These are phyloP conservation scores for Aulostomus chinensis DNA, from an alignment of 2,797 vertebrate species.

Conservation along the genomic window DNA sequence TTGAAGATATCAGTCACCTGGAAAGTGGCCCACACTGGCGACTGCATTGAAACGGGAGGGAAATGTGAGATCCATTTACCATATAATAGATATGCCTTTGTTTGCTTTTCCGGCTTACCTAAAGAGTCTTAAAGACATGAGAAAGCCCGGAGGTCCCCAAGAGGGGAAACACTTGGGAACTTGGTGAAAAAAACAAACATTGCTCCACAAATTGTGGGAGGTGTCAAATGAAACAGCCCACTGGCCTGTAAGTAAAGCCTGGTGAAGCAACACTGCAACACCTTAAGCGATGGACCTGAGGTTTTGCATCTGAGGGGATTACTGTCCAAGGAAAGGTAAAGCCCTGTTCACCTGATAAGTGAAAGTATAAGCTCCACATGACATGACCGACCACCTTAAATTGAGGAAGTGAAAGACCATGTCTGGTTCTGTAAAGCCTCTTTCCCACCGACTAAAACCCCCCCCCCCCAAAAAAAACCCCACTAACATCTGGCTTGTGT, in stretches of 20 bases:
- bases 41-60: slow-evolving; percentile 83
- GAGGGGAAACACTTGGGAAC: slow-evolving; percentile 64
- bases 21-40: slow-evolving; percentile 88
- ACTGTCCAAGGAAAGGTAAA: slow-evolving; percentile 41
- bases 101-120: slow-evolving; percentile 77
- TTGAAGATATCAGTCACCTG: slow-evolving; percentile 92
- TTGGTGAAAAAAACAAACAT: slow-evolving; percentile 70
- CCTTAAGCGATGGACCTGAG: slow-evolving; percentile 39
- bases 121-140: slow-evolving; percentile 75
- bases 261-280: slow-evolving; percentile 49
- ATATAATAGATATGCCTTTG: slow-evolving; percentile 91
- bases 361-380: slow-evolving; percentile 47
- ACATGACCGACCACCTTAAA: slow-evolving; percentile 19
- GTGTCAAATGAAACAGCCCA: slow-evolving; percentile 60
- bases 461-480: no score
- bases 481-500: no score
- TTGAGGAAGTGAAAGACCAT: not conserved
- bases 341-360: slow-evolving; percentile 54
- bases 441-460: no score
- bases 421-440: no score
- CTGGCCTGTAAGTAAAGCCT: slow-evolving; percentile 48
- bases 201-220: slow-evolving; percentile 54
- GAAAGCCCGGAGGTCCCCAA: slow-evolving; percentile 56
- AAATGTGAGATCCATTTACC: slow-evolving; percentile 88
- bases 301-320: slow-evolving; percentile 51